Percentiles rank a stretch among this genome's conserved stretches.
Conservation (phyloP, 2,113 vertebrate species). For the Coracopsis vasa region DNA sequence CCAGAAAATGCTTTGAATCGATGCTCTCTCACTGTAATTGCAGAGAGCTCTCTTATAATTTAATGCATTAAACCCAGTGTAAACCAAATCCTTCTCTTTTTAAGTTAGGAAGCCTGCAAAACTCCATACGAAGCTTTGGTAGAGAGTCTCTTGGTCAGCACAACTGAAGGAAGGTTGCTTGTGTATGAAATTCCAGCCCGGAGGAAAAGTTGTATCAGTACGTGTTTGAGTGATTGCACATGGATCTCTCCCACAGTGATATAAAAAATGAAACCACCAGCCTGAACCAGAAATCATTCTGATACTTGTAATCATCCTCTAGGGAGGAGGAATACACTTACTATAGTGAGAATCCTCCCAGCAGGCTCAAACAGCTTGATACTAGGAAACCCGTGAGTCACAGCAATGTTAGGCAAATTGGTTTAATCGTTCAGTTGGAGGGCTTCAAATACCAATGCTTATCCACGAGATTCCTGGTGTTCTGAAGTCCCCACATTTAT, state of each 20-base stretch:
- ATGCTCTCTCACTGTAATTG: not conserved
- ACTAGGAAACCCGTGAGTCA: not conserved
- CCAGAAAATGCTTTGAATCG: not conserved
- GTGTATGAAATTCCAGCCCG: not conserved
- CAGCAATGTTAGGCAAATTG: not conserved
- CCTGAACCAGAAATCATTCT: not conserved
- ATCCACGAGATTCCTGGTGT: not conserved
- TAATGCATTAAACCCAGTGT: not conserved
- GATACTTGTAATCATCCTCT: not conserved
- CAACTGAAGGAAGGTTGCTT: not conserved
- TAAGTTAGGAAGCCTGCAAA: not conserved
- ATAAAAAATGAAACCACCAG: not conserved
- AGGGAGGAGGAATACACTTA: not conserved
- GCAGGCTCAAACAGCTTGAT: not conserved
- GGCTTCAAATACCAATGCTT: not conserved
- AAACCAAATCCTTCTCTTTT: not conserved
- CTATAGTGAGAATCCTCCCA: not conserved
- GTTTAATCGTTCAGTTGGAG: constrained; percentile 18
- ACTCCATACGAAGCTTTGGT: rapidly evolving
- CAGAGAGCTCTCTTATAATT: not conserved
- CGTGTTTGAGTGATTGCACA: not conserved
- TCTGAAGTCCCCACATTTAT: not conserved
- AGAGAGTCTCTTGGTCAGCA: not conserved
- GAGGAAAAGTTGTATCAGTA: not conserved
- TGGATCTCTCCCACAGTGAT: not conserved